These are phyloP conservation scores for Mohoua ochrocephala DNA, from an alignment of 2,113 vertebrate species.

Conservation along the genomic window DNA sequence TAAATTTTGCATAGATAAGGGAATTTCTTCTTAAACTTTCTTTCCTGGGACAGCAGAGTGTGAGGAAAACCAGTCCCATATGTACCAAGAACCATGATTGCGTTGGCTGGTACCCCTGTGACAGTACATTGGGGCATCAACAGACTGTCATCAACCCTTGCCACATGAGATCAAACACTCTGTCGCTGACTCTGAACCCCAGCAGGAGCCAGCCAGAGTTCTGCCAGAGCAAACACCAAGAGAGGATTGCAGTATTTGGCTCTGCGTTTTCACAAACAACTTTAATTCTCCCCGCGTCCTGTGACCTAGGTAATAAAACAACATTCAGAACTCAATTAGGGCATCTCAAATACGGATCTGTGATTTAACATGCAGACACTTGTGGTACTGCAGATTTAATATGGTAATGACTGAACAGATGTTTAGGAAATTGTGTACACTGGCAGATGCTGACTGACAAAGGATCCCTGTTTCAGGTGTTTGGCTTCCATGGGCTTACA, in stretches of 20 bases:
- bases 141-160: not conserved
- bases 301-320: not conserved
- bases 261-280: not conserved
- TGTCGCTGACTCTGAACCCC: not conserved
- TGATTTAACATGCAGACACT: not conserved
- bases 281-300: not conserved
- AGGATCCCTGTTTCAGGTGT: not conserved
- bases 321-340: constrained; percentile 10
- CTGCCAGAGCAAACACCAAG: not conserved
- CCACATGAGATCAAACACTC: not conserved
- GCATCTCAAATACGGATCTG: not conserved
- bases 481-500: not conserved
- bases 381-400: not conserved
- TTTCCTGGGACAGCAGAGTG: not conserved
- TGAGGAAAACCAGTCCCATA: not conserved
- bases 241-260: not conserved
- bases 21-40: not conserved
- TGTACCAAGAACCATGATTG: not conserved
- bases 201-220: not conserved
- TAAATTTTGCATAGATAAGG: not conserved
- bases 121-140: not conserved
- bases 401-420: constrained; percentile 13
- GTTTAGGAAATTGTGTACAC: constrained; percentile 20
- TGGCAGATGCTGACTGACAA: not conserved
- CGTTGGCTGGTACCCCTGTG: not conserved